Base-by-base conservation (phyloP, 1,140 invertebrate genomes). In the Drosophila athabasca region DNA sequence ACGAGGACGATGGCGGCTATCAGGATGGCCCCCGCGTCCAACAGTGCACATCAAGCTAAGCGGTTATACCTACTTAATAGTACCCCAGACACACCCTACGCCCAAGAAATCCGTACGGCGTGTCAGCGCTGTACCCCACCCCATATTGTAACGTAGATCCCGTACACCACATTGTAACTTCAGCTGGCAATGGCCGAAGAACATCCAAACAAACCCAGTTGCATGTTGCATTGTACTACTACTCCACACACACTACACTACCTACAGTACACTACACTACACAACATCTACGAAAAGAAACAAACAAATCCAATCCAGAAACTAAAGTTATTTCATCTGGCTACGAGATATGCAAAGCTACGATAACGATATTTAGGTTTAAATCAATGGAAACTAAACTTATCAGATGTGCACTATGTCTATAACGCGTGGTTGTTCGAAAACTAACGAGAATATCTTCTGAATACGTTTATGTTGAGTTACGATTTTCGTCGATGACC, bases 11-110 rank as follows among this genome's bases (percentile, higher is more conserved):
- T 39, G 75, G 83, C 41, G 68, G 76, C 59, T 88, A 82, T 64
- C 79, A 91, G 15, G 92, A 92, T 54, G 92, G 93, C 13, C 92
- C 94, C 17, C 92, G 94, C 59, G 93, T 94, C 68, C 95, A 97
- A 39, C 96, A 97, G 92, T 97, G 96, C 93, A 94, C 96, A 79
- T 95, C 95, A 51, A 95, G 96, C 92, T 97, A 96, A 94, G 73
- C 88, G 75, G 73, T 46, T 64, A 67, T 54, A 72, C 68, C 62
- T 76, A 75, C 17, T 39, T 39, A 39, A 3, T 65, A 71, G 46
- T 44, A 50, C n/a, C 15, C 29, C 15, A 39, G 17, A 65, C 45
- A 67, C 41, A 59, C 43, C 61, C 50, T 26, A 58, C 61, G 41
- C 39, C 41, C 52, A 22, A 60, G 3, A 39, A 51, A 57, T 54